phyloP scores from a whole-genome alignment of 2,888 invertebrate genomes.

The Iselma pallidipennis region DNA sequence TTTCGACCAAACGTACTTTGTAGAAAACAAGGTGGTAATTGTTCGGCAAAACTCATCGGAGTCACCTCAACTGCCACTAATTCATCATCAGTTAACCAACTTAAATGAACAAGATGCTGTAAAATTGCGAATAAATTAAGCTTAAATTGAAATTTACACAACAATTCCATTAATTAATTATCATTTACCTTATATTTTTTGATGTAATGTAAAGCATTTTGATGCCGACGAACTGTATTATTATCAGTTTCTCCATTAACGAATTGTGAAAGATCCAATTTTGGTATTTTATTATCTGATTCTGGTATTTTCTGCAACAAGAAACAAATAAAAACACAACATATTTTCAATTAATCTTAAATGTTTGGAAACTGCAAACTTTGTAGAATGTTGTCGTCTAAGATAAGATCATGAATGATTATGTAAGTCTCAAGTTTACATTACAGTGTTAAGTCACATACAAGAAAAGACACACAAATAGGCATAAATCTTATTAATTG shows the following conservation, averaged over 20 bases:
- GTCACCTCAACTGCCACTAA: conserved; percentile 77
- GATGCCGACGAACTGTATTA: not conserved
- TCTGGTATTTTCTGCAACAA: conserved; percentile 51
- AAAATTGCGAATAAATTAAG: conserved; percentile 40
- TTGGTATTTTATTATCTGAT: conserved; percentile 52
- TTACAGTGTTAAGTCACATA: not conserved
- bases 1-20: conserved; percentile 67
- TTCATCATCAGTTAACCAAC: conserved; percentile 70
- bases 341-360: not conserved
- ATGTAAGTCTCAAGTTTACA: not conserved
- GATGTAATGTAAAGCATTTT: conserved; percentile 17
- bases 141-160: not conserved
- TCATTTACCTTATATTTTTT: conserved; percentile 57
- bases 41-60: conserved; percentile 69
- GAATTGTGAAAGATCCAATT: conserved; percentile 40
- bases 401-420: conserved; percentile 6
- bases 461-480: not conserved
- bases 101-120: conserved; percentile 76
- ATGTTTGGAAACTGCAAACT: not conserved
- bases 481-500: not conserved
- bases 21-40: conserved; percentile 71
- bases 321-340: conserved; percentile 1
- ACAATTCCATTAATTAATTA: not conserved
- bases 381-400: not conserved
- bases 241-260: not conserved